Conservation (phyloP, 2,113 vertebrate species). For the Oreochromis tanganicae region DNA sequence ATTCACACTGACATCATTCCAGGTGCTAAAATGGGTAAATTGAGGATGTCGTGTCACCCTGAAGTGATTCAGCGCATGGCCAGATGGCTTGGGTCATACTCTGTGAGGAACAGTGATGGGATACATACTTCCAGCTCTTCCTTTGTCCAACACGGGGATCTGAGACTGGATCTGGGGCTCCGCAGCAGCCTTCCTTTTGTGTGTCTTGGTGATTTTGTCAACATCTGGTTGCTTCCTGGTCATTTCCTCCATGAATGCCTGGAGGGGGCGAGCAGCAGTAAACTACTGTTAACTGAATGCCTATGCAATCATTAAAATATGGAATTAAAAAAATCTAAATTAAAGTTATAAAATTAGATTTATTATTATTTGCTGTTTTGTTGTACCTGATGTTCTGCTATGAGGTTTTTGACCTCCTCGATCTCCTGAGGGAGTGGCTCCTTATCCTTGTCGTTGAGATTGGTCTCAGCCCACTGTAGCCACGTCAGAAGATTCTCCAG, state of each 20-base stretch:
- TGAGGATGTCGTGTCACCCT: conserved; percentile 42
- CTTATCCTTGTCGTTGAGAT: conserved; percentile 87
- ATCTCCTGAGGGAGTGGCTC: conserved; percentile 89
- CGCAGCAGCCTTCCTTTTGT: conserved; percentile 83
- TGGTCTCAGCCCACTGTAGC: conserved; percentile 94
- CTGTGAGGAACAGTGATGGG: neutral
- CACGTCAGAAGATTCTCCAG: conserved; percentile 88
- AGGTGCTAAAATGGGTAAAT: conserved; percentile 27
- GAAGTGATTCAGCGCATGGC: conserved; percentile 30
- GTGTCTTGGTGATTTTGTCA: conserved; percentile 96
- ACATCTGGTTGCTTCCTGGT: conserved; percentile 98
- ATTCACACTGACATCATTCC: conserved; percentile 42
- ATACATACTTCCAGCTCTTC: conserved; percentile 85
- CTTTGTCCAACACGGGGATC: conserved; percentile 91
- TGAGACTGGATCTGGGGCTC: conserved; percentile 79
- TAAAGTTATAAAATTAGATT: neutral
- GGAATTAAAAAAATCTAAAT: neutral
- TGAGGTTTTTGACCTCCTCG: conserved; percentile 90
- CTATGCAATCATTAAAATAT: neutral
- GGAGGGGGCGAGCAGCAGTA: neutral
- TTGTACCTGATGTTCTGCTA: conserved; percentile 91
- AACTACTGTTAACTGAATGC: neutral
- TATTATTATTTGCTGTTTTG: neutral
- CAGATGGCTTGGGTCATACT: conserved; percentile 53
- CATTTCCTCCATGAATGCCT: conserved; percentile 99